Conservation (phyloP, 2,113 vertebrate genomes). For the Drymodes brunneopygia region DNA sequence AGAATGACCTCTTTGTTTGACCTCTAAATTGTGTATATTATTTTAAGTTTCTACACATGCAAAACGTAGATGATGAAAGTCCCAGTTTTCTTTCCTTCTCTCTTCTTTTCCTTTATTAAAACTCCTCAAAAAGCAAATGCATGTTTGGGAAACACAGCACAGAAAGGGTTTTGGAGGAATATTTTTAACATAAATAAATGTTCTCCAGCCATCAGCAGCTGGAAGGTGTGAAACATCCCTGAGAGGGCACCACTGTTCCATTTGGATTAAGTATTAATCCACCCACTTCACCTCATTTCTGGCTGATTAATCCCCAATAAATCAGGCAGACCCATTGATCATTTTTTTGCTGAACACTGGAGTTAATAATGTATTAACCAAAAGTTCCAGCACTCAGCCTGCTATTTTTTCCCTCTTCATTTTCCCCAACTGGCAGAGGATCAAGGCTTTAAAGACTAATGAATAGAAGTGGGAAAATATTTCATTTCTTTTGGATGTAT, state of each 20-base stretch:
- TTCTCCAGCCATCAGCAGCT: background rate
- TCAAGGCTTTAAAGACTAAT: background rate
- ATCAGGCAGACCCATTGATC: background rate
- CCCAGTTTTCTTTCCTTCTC: background rate
- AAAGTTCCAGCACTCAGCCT: background rate
- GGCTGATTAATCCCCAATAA: background rate
- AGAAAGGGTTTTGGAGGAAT: background rate
- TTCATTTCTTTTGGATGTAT: background rate
- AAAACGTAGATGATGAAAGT: constrained; percentile 7
- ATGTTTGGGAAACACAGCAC: background rate
- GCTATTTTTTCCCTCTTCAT: background rate
- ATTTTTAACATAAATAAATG: background rate
- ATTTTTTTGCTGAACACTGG: background rate
- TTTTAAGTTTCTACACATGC: constrained; percentile 49
- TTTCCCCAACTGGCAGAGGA: background rate
- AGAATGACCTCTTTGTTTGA: constrained; percentile 52
- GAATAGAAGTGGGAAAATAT: background rate
- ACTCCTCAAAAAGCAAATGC: background rate
- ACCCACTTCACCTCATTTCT: background rate
- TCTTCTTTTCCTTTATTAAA: background rate
- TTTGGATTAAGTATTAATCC: background rate
- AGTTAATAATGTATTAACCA: background rate
- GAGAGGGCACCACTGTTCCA: background rate
- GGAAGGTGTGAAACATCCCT: background rate
- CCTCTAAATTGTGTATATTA: constrained; percentile 57